Percentiles rank a stretch among this genome's conserved stretches.
phyloP scores from a whole-genome alignment of 2,797 vertebrate genomes.

The Simalia tracyae region DNA sequence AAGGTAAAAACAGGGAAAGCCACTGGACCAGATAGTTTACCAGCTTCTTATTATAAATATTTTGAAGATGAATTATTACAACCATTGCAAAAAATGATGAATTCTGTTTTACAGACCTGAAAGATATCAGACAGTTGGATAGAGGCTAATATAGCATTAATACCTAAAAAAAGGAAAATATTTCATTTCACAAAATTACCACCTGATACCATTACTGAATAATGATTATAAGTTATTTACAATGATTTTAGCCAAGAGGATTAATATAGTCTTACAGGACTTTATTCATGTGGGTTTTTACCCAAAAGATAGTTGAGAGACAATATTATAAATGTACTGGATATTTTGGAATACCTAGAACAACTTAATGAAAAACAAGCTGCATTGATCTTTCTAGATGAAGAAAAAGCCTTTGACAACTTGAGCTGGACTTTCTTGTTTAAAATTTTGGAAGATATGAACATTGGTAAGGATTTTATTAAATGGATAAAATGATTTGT shows the following conservation, averaged over 20 bases:
- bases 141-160: background rate
- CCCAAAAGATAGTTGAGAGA: background rate
- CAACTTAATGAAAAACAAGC: background rate
- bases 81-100: background rate
- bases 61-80: background rate
- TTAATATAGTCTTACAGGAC: background rate
- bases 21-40: background rate
- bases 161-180: background rate
- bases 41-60: background rate
- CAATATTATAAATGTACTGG: background rate
- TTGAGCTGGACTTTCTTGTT: background rate
- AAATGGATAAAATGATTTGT: background rate
- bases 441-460: background rate
- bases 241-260: background rate
- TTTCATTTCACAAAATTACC: background rate
- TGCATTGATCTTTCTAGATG: background rate
- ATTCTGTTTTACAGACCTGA: background rate
- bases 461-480: background rate
- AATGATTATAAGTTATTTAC: background rate
- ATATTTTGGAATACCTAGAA: background rate
- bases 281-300: background rate
- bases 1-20: background rate
- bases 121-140: background rate
- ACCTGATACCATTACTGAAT: background rate
- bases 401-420: background rate